Base-by-base conservation (phyloP, 2,888 invertebrate genomes). In the Caenorhabditis afra region DNA sequence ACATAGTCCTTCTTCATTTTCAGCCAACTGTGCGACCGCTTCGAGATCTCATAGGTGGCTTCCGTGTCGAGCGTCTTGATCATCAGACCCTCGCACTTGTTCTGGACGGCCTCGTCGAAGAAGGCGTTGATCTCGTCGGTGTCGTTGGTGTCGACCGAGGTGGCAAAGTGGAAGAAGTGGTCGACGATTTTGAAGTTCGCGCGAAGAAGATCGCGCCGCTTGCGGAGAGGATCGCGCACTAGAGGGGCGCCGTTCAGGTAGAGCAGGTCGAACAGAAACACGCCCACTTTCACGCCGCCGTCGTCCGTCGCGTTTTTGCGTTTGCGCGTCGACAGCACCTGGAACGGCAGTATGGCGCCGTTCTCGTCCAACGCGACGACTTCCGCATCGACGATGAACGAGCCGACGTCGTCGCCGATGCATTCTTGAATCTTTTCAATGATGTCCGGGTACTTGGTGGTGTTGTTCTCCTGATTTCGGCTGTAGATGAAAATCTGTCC, bases 81-180 rank as follows among this genome's bases (percentile, higher is more conserved):
- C 98, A 99, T 99, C 70, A 99, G 92, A 0, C 99, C 99, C 92
- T 99, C 99, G 91, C 99, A 99, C 90, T 96, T 96, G 65, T 95
- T 96, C 92, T 95, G 95, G 66, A 99, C 94, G 4, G 97, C 94
- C 90, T 96, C 96, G 67, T 98, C 97, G 66, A 99, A 92, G 91
- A 97, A 97, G 86, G 94, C 94, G 91, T 95, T 95, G 67, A 99
- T 95, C 90, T 96, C 95, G 89, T 99, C 98, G 90, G 95, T 94
- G 68, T 94, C 94, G 61, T 92, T 93, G 7, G 96, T 95, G 91
- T 97, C 96, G 75, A 94, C 91, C 49, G 93, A 93, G 7, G 93
- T 94, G 0, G 97, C 98, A 91, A 96, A 96, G 87, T 93, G 92
- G 94, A 97, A 97, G 90, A 94, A 93, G 0, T 96, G 97, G 86